Evolutionary conservation across 2,888 invertebrate genomes (phyloP).

Genomic region (Parascotia fuliginaria): DNA sequence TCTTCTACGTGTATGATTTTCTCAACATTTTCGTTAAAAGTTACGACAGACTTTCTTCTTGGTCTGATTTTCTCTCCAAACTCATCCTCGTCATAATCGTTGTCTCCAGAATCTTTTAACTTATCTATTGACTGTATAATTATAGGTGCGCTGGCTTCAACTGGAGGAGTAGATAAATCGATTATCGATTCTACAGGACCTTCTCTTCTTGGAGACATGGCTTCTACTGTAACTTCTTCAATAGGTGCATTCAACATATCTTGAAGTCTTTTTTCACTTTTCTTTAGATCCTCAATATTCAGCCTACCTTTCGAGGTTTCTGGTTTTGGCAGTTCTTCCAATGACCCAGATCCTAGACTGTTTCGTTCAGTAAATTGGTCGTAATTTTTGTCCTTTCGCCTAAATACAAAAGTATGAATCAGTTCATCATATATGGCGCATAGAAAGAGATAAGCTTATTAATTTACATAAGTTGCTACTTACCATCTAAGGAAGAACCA

Average conservation of each 20-base stretch:
- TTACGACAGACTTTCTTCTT: slow-evolving; percentile 80
- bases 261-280: slow-evolving; percentile 70
- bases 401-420: slow-evolving; percentile 46
- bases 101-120: slow-evolving; percentile 68
- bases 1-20: slow-evolving; percentile 82
- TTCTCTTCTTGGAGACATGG: slow-evolving; percentile 44
- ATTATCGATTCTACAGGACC: slow-evolving; percentile 46
- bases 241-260: slow-evolving; percentile 70
- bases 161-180: slow-evolving; percentile 43
- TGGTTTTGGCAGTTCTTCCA: slow-evolving; percentile 50
- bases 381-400: slow-evolving; percentile 63
- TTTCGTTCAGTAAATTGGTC: slow-evolving; percentile 64
- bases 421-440: slow-evolving; percentile 26
- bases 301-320: slow-evolving; percentile 59
- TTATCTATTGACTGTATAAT: slow-evolving; percentile 78
- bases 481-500: slow-evolving; percentile 76
- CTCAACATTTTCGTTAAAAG: slow-evolving; percentile 85
- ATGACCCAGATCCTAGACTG: slow-evolving; percentile 62
- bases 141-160: slow-evolving; percentile 58
- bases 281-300: slow-evolving; percentile 71
- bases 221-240: slow-evolving; percentile 47
- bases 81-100: slow-evolving; percentile 76
- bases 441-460: slow-evolving; percentile 37
- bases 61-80: slow-evolving; percentile 66
- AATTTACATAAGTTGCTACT: slow-evolving; percentile 54